Percentiles rank a stretch among this genome's conserved stretches.
These are phyloP conservation scores for Pterostichus niger DNA, from an alignment of 2,888 invertebrate genomes.

Conservation along the genomic window DNA sequence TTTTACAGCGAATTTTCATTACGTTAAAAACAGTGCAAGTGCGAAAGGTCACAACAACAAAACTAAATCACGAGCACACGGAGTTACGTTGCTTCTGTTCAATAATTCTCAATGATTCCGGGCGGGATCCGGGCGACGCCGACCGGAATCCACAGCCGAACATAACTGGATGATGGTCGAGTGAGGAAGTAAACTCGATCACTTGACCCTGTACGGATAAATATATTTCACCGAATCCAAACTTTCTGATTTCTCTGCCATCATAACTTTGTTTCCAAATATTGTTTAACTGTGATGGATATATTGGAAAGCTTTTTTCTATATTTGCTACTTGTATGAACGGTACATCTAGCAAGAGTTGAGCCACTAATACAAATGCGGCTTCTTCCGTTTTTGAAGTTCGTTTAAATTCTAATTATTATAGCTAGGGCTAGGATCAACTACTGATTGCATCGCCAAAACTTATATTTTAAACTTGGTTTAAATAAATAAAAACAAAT, in stretches of 20 bases:
- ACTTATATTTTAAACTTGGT: too few relatives aligned
- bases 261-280: constrained; percentile 21
- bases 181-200: constrained; percentile 37
- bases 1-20: constrained; percentile 5
- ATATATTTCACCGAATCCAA: constrained; percentile 29
- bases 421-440: too few relatives aligned
- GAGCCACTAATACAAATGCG: too few relatives aligned
- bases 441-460: too few relatives aligned
- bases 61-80: constrained; percentile 15
- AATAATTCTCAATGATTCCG: constrained; percentile 52
- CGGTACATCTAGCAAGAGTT: too few relatives aligned
- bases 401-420: too few relatives aligned
- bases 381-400: too few relatives aligned
- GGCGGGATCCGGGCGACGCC: background rate
- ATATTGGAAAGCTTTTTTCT: too few relatives aligned
- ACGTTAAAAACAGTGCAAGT: constrained; percentile 12
- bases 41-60: constrained; percentile 39
- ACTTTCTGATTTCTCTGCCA: constrained; percentile 5
- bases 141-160: background rate
- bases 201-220: constrained; percentile 24
- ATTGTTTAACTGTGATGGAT: background rate
- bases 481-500: too few relatives aligned
- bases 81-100: constrained; percentile 45
- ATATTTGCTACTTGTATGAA: too few relatives aligned
- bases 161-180: constrained; percentile 39